Conservation (phyloP, 2,888 invertebrate genomes). For the Aphodius sticticus region DNA sequence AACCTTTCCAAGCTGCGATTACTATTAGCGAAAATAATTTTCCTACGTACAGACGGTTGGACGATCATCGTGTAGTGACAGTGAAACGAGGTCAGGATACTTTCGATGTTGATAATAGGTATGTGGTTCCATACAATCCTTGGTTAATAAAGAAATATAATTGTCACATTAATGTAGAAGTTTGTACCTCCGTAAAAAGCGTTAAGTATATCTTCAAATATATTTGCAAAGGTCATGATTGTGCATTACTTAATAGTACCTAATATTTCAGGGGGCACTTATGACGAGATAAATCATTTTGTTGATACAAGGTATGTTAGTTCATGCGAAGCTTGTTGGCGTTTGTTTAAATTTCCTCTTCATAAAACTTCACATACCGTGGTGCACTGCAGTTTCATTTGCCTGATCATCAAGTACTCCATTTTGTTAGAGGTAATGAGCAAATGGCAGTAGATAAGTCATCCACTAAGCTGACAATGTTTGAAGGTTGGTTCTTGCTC, state of each 20-base stretch:
- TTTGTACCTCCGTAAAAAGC: conserved; percentile 41
- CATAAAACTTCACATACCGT: conserved; percentile 13
- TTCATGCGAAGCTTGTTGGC: conserved; percentile 8
- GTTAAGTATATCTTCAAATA: conserved; percentile 50
- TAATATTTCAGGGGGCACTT: background rate
- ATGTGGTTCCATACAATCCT: conserved; percentile 50
- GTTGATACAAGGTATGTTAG: background rate
- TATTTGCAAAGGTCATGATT: conserved; percentile 25
- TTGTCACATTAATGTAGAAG: conserved; percentile 50
- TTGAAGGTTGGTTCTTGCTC: conserved; percentile 45
- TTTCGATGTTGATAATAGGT: conserved; percentile 48
- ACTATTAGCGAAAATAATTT: conserved; percentile 44
- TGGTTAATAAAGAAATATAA: conserved; percentile 43
- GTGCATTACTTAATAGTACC: background rate
- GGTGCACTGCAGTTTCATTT: conserved; percentile 51
- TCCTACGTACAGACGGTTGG: conserved; percentile 44
- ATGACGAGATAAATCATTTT: background rate
- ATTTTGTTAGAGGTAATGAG: conserved; percentile 30
- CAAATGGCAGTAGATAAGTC: conserved; percentile 30
- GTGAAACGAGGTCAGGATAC: background rate
- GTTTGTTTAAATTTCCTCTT: background rate
- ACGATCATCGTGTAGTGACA: conserved; percentile 35
- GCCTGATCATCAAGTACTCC: conserved; percentile 40
- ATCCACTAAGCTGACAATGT: conserved; percentile 39
- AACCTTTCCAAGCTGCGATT: conserved; percentile 32